phyloP scores from a whole-genome alignment of 1,140 invertebrate species.

The Psix sp. region DNA sequence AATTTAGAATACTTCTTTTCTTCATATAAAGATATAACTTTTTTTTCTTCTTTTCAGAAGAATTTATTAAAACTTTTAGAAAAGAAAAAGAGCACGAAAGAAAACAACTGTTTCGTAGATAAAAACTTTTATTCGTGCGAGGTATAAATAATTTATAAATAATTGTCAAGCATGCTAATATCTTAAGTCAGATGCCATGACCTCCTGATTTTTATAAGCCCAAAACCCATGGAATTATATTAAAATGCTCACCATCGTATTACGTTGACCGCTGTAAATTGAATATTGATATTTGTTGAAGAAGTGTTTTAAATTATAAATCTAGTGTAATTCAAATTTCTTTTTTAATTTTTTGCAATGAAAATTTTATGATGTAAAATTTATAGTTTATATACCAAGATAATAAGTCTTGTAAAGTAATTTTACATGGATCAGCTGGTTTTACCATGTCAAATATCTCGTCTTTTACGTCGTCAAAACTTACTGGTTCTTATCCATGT shows the following conservation, averaged over 20 bases:
- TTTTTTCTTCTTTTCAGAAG: background rate
- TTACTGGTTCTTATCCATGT: slow-evolving; percentile 90
- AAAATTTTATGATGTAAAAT: too few species aligned
- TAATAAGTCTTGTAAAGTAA: slow-evolving; percentile 91
- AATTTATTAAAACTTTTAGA: background rate
- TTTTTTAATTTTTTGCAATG: too few species aligned
- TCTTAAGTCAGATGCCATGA: slow-evolving; percentile 80
- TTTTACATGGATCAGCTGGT: slow-evolving; percentile 88
- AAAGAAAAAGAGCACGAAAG: too few species aligned
- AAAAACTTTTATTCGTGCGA: slow-evolving; percentile 4
- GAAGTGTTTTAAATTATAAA: slow-evolving; percentile 10
- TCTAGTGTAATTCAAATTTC: too few species aligned
- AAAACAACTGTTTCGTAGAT: background rate
- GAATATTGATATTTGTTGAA: slow-evolving; percentile 13
- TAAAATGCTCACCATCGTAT: slow-evolving; percentile 94
- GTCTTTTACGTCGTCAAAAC: slow-evolving; percentile 96
- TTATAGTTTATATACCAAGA: too few species aligned
- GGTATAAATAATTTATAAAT: slow-evolving; percentile 1
- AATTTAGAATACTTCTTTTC: too few species aligned
- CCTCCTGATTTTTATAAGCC: slow-evolving; percentile 96
- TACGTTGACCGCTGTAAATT: slow-evolving; percentile 88
- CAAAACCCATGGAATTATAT: slow-evolving; percentile 98
- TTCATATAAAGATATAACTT: too few species aligned
- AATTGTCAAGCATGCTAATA: slow-evolving; percentile 71
- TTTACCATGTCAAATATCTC: slow-evolving; percentile 99